phyloP scores from a whole-genome alignment of 2,888 invertebrate species.

The Aleiodes leptofemur region DNA sequence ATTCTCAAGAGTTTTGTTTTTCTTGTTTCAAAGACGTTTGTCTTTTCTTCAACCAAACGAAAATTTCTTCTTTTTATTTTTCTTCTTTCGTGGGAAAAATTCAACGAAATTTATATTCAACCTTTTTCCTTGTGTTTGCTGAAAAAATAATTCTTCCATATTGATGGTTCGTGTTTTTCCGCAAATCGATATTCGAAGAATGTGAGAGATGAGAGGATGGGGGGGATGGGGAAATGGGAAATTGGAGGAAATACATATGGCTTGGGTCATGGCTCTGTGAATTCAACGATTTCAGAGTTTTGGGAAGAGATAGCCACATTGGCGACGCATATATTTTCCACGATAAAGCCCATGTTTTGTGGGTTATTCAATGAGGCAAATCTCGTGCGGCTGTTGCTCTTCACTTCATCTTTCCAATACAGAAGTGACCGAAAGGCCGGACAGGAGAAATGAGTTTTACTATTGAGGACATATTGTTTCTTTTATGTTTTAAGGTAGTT shows the following conservation, averaged over 20 bases:
- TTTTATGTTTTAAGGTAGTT: background rate
- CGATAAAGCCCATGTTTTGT: constrained; percentile 4
- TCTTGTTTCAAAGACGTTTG: background rate
- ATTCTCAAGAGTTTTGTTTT: background rate
- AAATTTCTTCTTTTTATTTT: background rate
- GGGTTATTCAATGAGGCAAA: background rate
- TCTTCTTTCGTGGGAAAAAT: no score
- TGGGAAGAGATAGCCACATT: constrained; percentile 3
- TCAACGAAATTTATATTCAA: no score
- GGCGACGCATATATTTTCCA: constrained; percentile 17
- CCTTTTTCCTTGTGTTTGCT: no score
- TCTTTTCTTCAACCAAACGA: background rate
- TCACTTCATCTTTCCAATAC: constrained; percentile 20
- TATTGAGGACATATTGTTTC: background rate
- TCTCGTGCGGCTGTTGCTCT: constrained; percentile 7
- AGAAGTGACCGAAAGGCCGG: background rate
- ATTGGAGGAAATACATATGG: constrained; percentile 22
- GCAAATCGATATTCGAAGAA: constrained; percentile 9
- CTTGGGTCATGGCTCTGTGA: constrained; percentile 1
- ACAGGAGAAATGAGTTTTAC: constrained; percentile 21
- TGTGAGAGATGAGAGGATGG: background rate
- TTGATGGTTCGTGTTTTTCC: background rate
- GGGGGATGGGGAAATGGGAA: background rate
- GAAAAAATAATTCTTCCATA: constrained; percentile 1
- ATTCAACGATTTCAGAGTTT: constrained; percentile 17